These are phyloP conservation scores for Nomia melanderi DNA, from an alignment of 1,140 invertebrate genomes.

Conservation along the genomic window DNA sequence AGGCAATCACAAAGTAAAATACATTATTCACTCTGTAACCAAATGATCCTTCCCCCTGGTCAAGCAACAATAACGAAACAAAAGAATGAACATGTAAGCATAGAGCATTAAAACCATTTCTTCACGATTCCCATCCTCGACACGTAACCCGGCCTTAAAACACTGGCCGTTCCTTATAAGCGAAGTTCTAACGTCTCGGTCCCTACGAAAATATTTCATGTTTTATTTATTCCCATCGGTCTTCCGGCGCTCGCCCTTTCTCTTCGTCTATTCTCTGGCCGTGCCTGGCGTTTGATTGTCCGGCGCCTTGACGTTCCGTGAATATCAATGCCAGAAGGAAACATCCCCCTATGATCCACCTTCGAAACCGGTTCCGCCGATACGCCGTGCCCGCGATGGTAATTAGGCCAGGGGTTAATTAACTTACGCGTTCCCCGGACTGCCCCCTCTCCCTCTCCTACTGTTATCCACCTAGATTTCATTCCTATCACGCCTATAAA, in stretches of 20 bases:
- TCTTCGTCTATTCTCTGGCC: neutral
- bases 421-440: neutral
- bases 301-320: neutral
- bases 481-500: slow-evolving; percentile 1
- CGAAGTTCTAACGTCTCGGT: neutral
- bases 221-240: neutral
- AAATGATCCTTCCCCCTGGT: too few relatives aligned
- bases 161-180: neutral
- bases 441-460: too few relatives aligned
- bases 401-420: slow-evolving; percentile 2
- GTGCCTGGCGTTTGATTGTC: neutral
- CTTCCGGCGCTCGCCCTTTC: neutral
- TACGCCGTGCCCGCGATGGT: neutral
- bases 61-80: neutral
- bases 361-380: neutral
- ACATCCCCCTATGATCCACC: neutral
- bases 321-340: neutral
- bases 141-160: neutral
- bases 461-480: neutral
- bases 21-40: too few relatives aligned
- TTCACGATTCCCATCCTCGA: neutral
- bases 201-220: neutral
- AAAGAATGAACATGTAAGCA: neutral
- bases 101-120: neutral
- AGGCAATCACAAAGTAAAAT: too few relatives aligned